Percentiles rank a stretch among this genome's conserved stretches.
Conservation (phyloP, 2,797 vertebrate genomes). For the Rhynchonycteris naso region DNA sequence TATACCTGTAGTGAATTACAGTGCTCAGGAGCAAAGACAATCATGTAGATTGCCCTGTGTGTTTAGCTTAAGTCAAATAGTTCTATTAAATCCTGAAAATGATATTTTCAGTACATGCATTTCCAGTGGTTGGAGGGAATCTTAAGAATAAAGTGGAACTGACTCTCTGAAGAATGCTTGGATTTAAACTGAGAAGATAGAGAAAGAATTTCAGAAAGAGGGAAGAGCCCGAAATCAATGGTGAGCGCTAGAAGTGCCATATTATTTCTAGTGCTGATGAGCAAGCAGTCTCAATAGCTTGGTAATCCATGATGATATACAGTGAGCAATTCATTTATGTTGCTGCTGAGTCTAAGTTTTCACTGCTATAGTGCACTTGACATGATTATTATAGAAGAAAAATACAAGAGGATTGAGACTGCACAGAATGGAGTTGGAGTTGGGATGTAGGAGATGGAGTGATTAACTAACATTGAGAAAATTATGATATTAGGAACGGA, state of each 20-base stretch:
- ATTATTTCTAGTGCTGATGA: background rate
- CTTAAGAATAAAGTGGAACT: background rate
- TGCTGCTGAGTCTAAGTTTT: background rate
- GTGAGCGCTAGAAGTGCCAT: background rate
- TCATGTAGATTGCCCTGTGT: background rate
- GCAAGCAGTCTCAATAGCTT: background rate
- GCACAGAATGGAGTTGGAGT: background rate
- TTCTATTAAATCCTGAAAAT: background rate
- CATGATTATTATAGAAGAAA: background rate
- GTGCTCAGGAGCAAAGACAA: background rate
- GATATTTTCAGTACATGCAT: background rate
- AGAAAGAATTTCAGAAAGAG: background rate
- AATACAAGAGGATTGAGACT: background rate
- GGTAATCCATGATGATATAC: background rate
- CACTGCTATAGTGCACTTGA: background rate
- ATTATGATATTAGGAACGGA: background rate
- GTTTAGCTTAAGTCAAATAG: background rate
- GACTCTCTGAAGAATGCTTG: background rate
- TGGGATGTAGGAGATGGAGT: background rate
- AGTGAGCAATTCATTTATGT: background rate
- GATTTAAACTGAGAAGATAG: background rate
- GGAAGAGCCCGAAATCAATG: background rate
- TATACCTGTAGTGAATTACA: background rate
- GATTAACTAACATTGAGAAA: background rate
- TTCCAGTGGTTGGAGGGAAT: background rate